Evolutionary conservation across 2,797 vertebrate species (phyloP), one percentile per base, ranked within the genome.

Genomic region (Sebastes alutus): DNA sequence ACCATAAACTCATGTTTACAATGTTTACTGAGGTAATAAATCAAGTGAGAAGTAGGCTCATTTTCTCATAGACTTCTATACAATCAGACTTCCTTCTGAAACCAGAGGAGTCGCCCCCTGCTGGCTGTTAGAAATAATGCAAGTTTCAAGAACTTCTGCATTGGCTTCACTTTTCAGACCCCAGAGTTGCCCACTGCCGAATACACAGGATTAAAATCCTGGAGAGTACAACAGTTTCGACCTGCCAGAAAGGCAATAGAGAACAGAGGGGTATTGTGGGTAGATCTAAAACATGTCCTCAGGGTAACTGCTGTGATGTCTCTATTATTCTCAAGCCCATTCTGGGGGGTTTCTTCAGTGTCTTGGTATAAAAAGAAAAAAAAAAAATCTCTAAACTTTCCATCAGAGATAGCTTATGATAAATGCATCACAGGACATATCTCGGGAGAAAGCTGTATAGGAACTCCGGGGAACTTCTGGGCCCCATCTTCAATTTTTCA

Each of bases 401-500:
- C n/a, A 73, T 77, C 61, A 55, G 10, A 73, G 29, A 54, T 18
- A 68, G 46, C 30, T 81, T 30, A 75, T 69, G 32, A 78, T 79
- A 59, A 86, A 91, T 80, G 33, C 32, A 71, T 54, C 58, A 70
- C 52, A 59, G 35, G 54, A 35, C 2, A 10, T 22, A 30, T 81
- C 76, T 38, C 27, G 11, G 70, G 71, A 77, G 55, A 59, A 23
- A 75, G 20, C 7, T 56, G 22, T 4, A 7, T 49, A 29, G 32
- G n/a, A 81, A 63, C 27, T 58, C 54, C 4, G 12, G 3, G 3
- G 30, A 74, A 78, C 71, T 63, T 82, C 61, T 60, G 12, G 14
- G 49, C 66, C 18, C 62, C 82, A 61, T 83, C 60, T 80, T 80
- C 22, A 80, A 76, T 69, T 82, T 85, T 85, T 73, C 67, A 80